Percentiles rank a stretch among this genome's conserved stretches.
Conservation (phyloP, 1,140 invertebrate species). For the Globodera ellingtonae region DNA sequence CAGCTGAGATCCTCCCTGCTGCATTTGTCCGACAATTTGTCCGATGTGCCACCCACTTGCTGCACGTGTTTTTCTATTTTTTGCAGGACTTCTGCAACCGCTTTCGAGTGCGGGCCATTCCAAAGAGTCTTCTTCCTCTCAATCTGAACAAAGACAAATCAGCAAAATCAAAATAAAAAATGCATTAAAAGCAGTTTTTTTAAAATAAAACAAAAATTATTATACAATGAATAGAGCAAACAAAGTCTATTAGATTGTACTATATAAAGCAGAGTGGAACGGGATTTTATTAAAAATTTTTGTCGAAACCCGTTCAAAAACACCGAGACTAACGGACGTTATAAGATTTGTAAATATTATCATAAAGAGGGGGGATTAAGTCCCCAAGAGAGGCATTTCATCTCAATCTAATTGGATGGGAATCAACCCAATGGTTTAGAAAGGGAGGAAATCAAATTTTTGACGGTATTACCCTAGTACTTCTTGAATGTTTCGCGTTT, state of each 20-base stretch:
- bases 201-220: neutral
- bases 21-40: constrained; percentile 76
- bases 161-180: constrained; percentile 13
- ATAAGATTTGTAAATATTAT: neutral
- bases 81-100: constrained; percentile 76
- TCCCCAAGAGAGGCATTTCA: too few relatives aligned
- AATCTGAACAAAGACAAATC: constrained; percentile 67
- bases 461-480: too few relatives aligned
- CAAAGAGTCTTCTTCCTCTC: constrained; percentile 82
- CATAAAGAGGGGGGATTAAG: neutral
- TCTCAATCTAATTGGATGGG: too few relatives aligned
- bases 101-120: constrained; percentile 80
- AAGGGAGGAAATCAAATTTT: too few relatives aligned
- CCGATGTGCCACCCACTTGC: constrained; percentile 66
- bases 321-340: constrained; percentile 4
- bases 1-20: constrained; percentile 86
- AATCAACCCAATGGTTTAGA: too few relatives aligned
- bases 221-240: too few relatives aligned
- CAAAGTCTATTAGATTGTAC: constrained; percentile 11
- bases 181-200: constrained; percentile 23
- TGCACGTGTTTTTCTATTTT: constrained; percentile 72
- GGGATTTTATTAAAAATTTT: too few relatives aligned
- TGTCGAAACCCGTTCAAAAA: neutral
- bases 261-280: neutral
- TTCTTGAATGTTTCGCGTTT: too few relatives aligned